Percentiles rank a stretch among this genome's conserved stretches.
phyloP scores from a whole-genome alignment of 2,888 invertebrate species.

The Lycia hirtaria region DNA sequence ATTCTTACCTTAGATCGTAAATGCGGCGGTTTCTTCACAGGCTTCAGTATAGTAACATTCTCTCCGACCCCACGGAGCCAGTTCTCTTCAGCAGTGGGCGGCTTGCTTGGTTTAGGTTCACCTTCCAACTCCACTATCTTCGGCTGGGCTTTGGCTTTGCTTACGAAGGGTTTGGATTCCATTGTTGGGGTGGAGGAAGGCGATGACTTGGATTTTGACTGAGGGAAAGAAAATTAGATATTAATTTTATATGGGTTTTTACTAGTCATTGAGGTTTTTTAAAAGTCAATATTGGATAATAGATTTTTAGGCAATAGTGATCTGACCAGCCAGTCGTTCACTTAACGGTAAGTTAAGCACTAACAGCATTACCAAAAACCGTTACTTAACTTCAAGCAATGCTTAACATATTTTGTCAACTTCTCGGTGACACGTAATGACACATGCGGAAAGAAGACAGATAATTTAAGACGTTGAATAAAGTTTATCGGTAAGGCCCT shows the following conservation, averaged over 20 bases:
- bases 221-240: constrained; percentile 29
- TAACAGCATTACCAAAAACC: no score
- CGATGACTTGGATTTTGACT: constrained; percentile 78
- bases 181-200: constrained; percentile 61
- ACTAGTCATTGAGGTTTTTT: no score
- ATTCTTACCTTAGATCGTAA: constrained; percentile 85
- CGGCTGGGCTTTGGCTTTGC: constrained; percentile 45
- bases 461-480: no score
- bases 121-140: constrained; percentile 53
- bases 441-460: no score
- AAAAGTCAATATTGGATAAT: no score
- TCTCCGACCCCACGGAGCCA: constrained; percentile 76
- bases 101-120: constrained; percentile 36
- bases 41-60: constrained; percentile 70
- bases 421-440: no score
- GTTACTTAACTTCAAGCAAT: no score
- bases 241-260: background rate
- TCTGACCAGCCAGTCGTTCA: no score
- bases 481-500: no score
- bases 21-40: constrained; percentile 87
- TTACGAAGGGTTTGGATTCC: constrained; percentile 51
- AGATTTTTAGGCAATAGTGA: no score
- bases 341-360: no score
- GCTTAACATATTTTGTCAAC: no score
- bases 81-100: constrained; percentile 41